Evolutionary conservation across 2,113 vertebrate species (phyloP), one percentile per base, ranked within the genome.

Genomic region (Bos indicus): DNA sequence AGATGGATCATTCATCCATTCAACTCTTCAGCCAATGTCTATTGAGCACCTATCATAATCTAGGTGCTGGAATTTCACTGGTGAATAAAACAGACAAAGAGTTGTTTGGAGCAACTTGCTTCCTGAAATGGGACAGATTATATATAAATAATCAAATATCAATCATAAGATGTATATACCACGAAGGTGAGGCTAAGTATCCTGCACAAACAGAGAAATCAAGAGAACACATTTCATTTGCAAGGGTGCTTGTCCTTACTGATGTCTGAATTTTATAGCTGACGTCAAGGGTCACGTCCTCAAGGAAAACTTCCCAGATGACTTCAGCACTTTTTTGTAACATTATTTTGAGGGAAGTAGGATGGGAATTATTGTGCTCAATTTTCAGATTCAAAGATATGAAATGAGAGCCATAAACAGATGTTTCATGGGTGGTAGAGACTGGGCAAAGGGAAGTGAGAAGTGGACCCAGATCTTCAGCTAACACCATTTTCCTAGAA

Each of bases 241-340:
- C 40, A 17, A 48, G 43, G 7, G 2, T 54, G 3, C 0, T 11
- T 26, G 5, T 30, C 59, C 0, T 21, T 15, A 19, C 30, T 2
- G 7, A 51, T 0, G 11, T 16, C 23, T 78, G n/a, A 28, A 11
- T 85, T 60, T 33, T 64, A 87, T 2, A 30, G n/a, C 11, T 2
- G 13, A 10, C 23, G 6, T 48, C 19, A 59, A 25, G 11, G 30
- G 25, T 77, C 30, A 33, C 1, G 9, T 21, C 13, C 25, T 93
- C 36, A 36, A 56, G 30, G 54, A 71, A 59, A 36, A 52, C 11
- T 51, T n/a, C 46, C 46, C 23, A 40, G 60, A 8, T 6, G 10
- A 25, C 40, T 51, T 52, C 26, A 36, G 33, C 6, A 12, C 21
- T 30, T 28, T 46, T n/a, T 88, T 23, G 6, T 40, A 46, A 81